These are phyloP conservation scores for Sinotaia quadrata DNA, from an alignment of 2,888 invertebrate species.

Conservation along the genomic window DNA sequence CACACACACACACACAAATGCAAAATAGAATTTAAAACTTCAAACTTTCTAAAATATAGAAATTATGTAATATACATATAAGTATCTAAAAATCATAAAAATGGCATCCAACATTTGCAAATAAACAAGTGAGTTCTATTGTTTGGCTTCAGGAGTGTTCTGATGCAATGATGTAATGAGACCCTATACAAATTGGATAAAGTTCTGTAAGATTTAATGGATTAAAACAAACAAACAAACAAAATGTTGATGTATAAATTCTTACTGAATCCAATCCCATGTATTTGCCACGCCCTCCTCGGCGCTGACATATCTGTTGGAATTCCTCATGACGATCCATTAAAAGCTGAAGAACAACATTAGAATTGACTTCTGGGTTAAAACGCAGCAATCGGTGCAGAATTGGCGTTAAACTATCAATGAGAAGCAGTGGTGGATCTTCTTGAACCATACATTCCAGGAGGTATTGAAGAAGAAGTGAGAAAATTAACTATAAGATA, in stretches of 20 bases:
- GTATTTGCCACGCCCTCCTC: constrained; percentile 71
- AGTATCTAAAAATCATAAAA: no score
- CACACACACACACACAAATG: no score
- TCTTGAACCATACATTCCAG: constrained; percentile 17
- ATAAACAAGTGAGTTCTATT: no score
- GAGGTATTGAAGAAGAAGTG: constrained; percentile 16
- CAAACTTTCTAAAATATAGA: no score
- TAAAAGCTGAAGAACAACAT: constrained; percentile 17
- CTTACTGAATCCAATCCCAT: constrained; percentile 69
- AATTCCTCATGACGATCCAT: constrained; percentile 48
- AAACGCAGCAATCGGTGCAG: constrained; percentile 7
- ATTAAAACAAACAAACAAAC: no score
- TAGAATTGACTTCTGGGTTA: constrained; percentile 6
- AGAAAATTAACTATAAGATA: constrained; percentile 7
- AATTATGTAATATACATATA: no score
- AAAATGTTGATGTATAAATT: no score
- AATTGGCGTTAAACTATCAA: constrained; percentile 1
- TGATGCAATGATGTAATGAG: neutral
- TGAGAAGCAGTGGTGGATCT: constrained; percentile 7
- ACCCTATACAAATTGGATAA: neutral
- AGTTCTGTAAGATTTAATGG: neutral
- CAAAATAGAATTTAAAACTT: neutral
- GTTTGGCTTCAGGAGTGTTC: no score
- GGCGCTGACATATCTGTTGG: constrained; percentile 50
- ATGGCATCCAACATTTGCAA: no score